A percentile compares a stretch with the other conserved stretches of the same genome.
Conservation (phyloP, 2,888 invertebrate species). For the Ellobium chinense region DNA sequence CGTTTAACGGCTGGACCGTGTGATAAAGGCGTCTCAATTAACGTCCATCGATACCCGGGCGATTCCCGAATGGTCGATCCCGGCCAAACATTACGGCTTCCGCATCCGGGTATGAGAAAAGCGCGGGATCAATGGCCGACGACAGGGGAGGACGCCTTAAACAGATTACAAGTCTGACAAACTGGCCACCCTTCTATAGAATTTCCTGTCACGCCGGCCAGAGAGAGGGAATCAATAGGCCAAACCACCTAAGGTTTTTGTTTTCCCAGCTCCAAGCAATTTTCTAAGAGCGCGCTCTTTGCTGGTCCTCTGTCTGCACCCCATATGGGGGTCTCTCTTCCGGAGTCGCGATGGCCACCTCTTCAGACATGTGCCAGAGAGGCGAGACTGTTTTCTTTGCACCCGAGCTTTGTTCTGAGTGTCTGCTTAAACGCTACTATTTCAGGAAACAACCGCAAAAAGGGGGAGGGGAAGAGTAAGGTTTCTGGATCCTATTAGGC, state of each 20-base stretch:
- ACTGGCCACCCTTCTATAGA: conserved; percentile 10
- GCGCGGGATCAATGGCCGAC: background rate
- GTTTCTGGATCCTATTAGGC: too few relatives aligned
- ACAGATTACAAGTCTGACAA: conserved; percentile 18
- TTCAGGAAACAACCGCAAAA: too few relatives aligned
- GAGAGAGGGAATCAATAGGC: conserved; percentile 13
- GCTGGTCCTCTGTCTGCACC: too few relatives aligned
- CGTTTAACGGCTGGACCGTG: background rate
- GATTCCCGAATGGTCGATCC: background rate
- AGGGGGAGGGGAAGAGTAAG: too few relatives aligned
- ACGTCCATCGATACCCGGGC: background rate
- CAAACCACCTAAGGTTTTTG: background rate
- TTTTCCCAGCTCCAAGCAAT: background rate
- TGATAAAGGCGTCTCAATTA: background rate
- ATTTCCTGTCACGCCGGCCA: background rate
- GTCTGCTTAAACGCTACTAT: too few relatives aligned
- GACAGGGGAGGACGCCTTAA: conserved; percentile 29
- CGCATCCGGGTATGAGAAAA: background rate
- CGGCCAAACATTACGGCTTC: conserved; percentile 2
- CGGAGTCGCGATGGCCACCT: too few relatives aligned
- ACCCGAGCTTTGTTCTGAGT: too few relatives aligned
- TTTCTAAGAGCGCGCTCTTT: background rate
- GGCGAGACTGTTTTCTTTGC: too few relatives aligned
- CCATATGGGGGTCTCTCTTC: background rate
- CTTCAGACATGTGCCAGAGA: too few relatives aligned